Percentiles rank a stretch among this genome's conserved stretches.
These are phyloP conservation scores for Halcyon malimbica DNA, from an alignment of 2,113 vertebrate species.

Conservation along the genomic window DNA sequence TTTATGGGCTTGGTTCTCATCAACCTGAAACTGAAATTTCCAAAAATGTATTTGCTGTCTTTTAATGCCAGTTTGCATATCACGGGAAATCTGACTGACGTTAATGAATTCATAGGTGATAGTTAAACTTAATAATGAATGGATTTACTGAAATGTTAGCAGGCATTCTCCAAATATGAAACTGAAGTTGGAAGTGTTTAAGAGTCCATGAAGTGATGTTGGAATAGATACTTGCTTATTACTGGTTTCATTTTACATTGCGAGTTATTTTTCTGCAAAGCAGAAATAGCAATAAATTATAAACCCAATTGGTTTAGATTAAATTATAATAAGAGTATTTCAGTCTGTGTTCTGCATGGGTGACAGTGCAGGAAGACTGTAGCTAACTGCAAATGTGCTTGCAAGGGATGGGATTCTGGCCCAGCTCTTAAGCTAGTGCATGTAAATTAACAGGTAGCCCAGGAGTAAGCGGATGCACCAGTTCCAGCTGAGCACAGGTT, in stretches of 20 bases:
- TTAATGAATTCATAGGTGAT: background rate
- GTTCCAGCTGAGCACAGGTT: background rate
- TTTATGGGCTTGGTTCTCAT: background rate
- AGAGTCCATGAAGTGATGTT: background rate
- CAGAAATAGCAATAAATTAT: slow-evolving; percentile 30
- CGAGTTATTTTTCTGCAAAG: slow-evolving; percentile 11
- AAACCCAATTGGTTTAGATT: background rate
- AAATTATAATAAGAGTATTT: slow-evolving; percentile 21
- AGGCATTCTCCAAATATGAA: background rate
- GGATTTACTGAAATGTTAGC: background rate
- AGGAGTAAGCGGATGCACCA: background rate
- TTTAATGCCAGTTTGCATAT: background rate
- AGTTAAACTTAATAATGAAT: background rate
- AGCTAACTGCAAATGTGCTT: background rate
- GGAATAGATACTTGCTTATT: background rate
- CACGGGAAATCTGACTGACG: background rate
- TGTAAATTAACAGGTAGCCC: background rate
- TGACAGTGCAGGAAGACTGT: background rate
- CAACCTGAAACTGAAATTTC: background rate
- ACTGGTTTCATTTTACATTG: background rate
- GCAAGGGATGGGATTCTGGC: background rate
- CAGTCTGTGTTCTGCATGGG: slow-evolving; percentile 7
- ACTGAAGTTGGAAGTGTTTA: background rate
- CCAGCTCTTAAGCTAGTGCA: background rate
- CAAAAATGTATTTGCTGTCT: background rate